Percentiles rank a stretch among this genome's conserved stretches.
Evolutionary conservation across 1,140 invertebrate genomes (phyloP).

Genomic region (Streblospio benedicti): DNA sequence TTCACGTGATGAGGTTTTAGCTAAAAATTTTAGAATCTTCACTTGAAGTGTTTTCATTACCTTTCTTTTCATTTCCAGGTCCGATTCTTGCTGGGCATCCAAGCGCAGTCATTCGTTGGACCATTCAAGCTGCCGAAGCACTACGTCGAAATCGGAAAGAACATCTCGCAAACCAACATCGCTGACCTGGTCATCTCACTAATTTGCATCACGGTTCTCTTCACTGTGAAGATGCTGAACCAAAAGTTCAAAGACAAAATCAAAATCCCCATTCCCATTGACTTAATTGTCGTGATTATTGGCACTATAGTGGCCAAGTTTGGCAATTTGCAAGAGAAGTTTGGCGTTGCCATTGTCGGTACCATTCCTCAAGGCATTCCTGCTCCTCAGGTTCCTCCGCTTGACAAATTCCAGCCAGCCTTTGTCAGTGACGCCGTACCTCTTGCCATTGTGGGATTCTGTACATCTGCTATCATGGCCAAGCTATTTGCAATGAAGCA

Average conservation of each 20-base stretch:
- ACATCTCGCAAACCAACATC: slow-evolving; percentile 34
- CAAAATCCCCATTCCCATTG: slow-evolving; percentile 70
- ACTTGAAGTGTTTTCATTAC: too few relatives aligned
- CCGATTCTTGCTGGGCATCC: slow-evolving; percentile 1
- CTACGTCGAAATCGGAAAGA: slow-evolving; percentile 32
- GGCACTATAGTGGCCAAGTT: slow-evolving; percentile 28
- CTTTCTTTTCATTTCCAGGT: not conserved
- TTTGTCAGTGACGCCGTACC: slow-evolving; percentile 57
- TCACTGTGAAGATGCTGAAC: slow-evolving; percentile 71
- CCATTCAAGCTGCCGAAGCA: slow-evolving; percentile 14
- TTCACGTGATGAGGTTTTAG: too few relatives aligned
- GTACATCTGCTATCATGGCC: slow-evolving; percentile 79
- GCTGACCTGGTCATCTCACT: slow-evolving; percentile 56
- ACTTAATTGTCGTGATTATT: slow-evolving; percentile 56
- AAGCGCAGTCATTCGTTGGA: not conserved
- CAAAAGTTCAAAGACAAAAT: slow-evolving; percentile 61
- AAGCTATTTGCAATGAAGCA: slow-evolving; percentile 57
- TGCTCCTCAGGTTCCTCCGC: slow-evolving; percentile 4
- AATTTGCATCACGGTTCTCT: slow-evolving; percentile 60
- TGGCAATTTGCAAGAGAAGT: slow-evolving; percentile 25
- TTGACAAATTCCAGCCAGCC: not conserved
- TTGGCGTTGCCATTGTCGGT: slow-evolving; percentile 25
- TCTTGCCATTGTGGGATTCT: slow-evolving; percentile 80
- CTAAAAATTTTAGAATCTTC: too few relatives aligned
- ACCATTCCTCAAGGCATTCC: slow-evolving; percentile 44